phyloP scores from a whole-genome alignment of 2,797 vertebrate species.

The Moxostoma hubbsi region DNA sequence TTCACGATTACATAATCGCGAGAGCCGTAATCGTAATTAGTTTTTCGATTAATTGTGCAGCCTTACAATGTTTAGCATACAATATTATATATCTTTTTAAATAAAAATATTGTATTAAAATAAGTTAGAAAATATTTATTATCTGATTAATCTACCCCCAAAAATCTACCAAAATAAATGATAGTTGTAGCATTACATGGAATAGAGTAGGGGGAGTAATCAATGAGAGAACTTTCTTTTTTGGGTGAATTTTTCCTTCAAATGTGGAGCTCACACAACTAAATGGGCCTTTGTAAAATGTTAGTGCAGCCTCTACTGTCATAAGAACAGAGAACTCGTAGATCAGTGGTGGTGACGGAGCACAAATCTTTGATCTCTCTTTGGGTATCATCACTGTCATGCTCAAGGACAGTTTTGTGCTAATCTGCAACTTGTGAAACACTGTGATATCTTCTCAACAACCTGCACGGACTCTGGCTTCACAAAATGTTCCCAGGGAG shows the following conservation, averaged over 20 bases:
- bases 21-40: no score
- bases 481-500: neutral
- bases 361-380: neutral
- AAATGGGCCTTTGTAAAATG: neutral
- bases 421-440: slow-evolving; percentile 14
- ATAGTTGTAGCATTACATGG: no score
- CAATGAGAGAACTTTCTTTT: no score
- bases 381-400: neutral
- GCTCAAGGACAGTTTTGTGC: neutral
- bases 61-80: no score
- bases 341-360: neutral
- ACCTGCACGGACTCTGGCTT: slow-evolving; percentile 9
- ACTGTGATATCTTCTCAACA: slow-evolving; percentile 17
- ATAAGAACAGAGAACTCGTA: neutral
- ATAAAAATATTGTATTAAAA: neutral
- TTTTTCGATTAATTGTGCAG: no score
- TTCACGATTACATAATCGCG: no score
- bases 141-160: no score
- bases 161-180: no score
- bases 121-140: no score
- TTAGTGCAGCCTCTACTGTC: no score
- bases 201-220: no score
- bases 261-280: neutral
- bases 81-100: no score
- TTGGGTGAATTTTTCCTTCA: neutral